These are phyloP conservation scores for Protonemura montana DNA, from an alignment of 2,888 invertebrate genomes.

Conservation along the genomic window DNA sequence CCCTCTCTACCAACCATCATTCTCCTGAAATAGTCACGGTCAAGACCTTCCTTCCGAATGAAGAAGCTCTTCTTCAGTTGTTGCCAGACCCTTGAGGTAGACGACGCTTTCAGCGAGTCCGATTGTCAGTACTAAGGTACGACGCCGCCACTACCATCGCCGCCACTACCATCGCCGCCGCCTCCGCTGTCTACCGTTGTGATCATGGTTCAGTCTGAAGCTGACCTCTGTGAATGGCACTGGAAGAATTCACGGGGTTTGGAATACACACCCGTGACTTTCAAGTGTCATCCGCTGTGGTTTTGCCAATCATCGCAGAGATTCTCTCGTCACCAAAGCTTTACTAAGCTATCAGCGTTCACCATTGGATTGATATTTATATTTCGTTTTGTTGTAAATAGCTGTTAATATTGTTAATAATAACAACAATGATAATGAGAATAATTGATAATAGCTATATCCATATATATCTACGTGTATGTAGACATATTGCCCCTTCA, in stretches of 20 bases:
- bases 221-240: conserved; percentile 70
- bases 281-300: conserved; percentile 69
- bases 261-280: conserved; percentile 70
- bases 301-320: background rate
- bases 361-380: background rate
- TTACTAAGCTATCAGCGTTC: background rate
- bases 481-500: background rate
- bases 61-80: conserved; percentile 38
- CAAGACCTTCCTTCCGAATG: conserved; percentile 40
- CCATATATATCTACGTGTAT: background rate
- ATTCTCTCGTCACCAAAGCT: background rate
- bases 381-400: background rate
- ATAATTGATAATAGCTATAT: background rate
- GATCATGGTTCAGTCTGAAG: background rate
- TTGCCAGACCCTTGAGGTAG: conserved; percentile 37
- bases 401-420: background rate
- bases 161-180: background rate
- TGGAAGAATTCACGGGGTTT: conserved; percentile 86
- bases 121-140: background rate
- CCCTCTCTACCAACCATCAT: background rate
- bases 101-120: background rate
- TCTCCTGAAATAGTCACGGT: conserved; percentile 33
- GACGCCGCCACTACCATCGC: background rate
- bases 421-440: background rate
- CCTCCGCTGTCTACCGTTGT: no score